These are phyloP conservation scores for Paragorgia papillata DNA, from an alignment of 92 coral and sea anemone genomes.

Conservation along the genomic window DNA sequence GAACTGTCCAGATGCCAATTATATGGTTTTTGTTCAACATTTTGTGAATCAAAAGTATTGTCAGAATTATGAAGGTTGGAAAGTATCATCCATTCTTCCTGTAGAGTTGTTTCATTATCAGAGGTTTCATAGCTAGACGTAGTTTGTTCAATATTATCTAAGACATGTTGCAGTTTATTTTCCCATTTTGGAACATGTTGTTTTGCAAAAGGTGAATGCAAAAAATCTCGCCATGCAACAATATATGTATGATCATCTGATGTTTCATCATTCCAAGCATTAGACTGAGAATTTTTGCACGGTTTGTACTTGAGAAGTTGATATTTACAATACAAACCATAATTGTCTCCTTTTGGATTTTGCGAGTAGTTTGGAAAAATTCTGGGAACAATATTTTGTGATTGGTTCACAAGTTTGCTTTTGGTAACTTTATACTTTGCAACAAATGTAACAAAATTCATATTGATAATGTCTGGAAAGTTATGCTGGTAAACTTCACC, in stretches of 20 bases:
- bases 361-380: constrained; percentile 63
- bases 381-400: constrained; percentile 54
- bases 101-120: constrained; percentile 29
- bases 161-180: constrained; percentile 5
- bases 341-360: constrained; percentile 57
- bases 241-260: constrained; percentile 41
- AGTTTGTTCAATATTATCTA: constrained; percentile 9
- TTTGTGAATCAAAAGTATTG: constrained; percentile 24
- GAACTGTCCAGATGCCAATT: constrained; percentile 54
- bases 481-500: constrained; percentile 48
- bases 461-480: constrained; percentile 46
- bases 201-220: neutral
- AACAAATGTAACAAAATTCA: constrained; percentile 60
- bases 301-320: constrained; percentile 62
- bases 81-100: constrained; percentile 65
- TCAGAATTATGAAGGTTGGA: constrained; percentile 34
- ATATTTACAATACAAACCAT: constrained; percentile 52
- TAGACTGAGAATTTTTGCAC: constrained; percentile 56
- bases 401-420: constrained; percentile 38
- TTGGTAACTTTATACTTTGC: constrained; percentile 49
- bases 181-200: constrained; percentile 23
- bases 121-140: neutral
- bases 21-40: constrained; percentile 9
- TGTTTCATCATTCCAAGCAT: constrained; percentile 52
- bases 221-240: constrained; percentile 50